Conservation (phyloP, 2,113 vertebrate genomes). For the Hyaena hyaena region DNA sequence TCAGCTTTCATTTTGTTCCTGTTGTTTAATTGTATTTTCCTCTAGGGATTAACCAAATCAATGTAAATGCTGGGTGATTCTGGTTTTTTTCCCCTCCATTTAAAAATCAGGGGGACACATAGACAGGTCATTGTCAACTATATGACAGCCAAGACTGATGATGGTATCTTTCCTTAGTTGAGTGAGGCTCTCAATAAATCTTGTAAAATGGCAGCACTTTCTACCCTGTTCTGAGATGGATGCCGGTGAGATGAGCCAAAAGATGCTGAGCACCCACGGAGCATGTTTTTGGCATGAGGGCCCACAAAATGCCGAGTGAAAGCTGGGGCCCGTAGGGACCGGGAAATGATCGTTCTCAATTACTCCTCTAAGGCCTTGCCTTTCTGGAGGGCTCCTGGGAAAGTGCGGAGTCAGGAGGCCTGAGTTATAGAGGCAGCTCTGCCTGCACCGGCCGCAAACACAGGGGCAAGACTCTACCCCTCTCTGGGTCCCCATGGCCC, state of each 20-base stretch:
- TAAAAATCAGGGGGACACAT: constrained; percentile 51
- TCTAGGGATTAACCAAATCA: constrained; percentile 78
- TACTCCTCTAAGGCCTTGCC: not conserved
- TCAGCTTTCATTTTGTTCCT: constrained; percentile 79
- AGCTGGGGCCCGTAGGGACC: not conserved
- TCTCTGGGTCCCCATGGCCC: not conserved
- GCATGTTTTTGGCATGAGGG: not conserved
- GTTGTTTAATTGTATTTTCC: constrained; percentile 80
- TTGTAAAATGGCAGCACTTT: fast-evolving
- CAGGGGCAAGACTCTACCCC: not conserved
- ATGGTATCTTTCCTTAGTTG: constrained; percentile 27
- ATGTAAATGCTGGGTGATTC: constrained; percentile 69
- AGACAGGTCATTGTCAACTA: constrained; percentile 53
- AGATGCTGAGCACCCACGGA: not conserved
- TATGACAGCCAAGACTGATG: constrained; percentile 43
- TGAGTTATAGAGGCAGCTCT: not conserved
- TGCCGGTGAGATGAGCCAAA: not conserved
- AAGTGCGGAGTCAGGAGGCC: not conserved
- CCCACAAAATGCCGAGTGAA: not conserved
- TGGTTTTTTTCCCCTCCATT: not conserved
- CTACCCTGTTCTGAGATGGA: not conserved
- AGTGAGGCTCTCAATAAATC: not conserved
- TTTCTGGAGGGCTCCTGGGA: constrained; percentile 33
- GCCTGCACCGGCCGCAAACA: not conserved
- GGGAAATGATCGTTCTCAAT: not conserved